Percentiles rank a stretch among this genome's conserved stretches.
Evolutionary conservation across 2,888 invertebrate species (phyloP).

Genomic region (Orthonevra nobilis): DNA sequence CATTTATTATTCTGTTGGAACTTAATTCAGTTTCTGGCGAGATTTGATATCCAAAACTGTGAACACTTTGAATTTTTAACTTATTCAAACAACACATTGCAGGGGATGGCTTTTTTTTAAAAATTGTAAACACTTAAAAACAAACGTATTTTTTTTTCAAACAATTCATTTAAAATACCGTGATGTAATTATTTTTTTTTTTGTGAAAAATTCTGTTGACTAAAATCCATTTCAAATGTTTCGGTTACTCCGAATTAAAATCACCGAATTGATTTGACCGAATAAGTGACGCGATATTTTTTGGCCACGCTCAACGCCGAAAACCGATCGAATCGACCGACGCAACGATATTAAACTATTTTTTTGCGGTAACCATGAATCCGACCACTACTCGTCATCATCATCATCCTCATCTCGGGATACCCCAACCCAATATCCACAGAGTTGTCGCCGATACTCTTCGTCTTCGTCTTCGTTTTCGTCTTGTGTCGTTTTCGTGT

Average conservation of each 20-base stretch:
- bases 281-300: constrained; percentile 18
- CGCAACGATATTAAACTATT: constrained; percentile 80
- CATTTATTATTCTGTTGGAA: too few relatives aligned
- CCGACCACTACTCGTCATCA: constrained; percentile 78
- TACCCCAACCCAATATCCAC: constrained; percentile 71
- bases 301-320: constrained; percentile 48
- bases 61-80: background rate
- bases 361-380: constrained; percentile 80
- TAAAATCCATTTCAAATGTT: background rate
- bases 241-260: background rate
- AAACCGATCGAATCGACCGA: constrained; percentile 79
- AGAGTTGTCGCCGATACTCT: constrained; percentile 72
- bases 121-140: constrained; percentile 30
- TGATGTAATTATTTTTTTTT: background rate
- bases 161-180: background rate
- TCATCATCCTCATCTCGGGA: constrained; percentile 71
- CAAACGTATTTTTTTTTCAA: background rate
- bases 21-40: too few relatives aligned
- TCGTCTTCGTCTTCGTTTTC: constrained; percentile 63
- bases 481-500: constrained; percentile 71
- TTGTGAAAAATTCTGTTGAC: background rate
- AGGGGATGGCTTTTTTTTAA: constrained; percentile 22
- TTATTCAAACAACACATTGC: constrained; percentile 43
- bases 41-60: too few relatives aligned
- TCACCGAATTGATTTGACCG: too few relatives aligned